Percentiles rank a stretch among this genome's conserved stretches.
Evolutionary conservation across 2,797 vertebrate species (phyloP).

Genomic region (Eospalax fontanierii): DNA sequence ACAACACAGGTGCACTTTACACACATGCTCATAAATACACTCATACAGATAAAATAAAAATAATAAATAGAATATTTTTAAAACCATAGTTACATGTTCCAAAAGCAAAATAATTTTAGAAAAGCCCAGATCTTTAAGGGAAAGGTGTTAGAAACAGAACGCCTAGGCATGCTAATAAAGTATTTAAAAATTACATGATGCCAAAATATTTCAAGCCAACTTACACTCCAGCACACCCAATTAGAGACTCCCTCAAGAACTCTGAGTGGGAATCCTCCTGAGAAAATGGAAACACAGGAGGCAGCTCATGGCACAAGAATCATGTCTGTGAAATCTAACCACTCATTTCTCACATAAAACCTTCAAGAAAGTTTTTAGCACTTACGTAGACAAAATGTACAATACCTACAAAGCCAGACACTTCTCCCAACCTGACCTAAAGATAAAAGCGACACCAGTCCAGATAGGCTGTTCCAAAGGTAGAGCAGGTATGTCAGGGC

Average conservation of each 20-base stretch:
- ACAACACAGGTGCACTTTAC: too few species aligned
- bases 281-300: neutral
- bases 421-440: neutral
- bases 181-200: constrained; percentile 14
- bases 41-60: too few species aligned
- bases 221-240: constrained; percentile 22
- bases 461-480: constrained; percentile 38
- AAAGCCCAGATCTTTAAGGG: constrained; percentile 22
- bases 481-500: neutral
- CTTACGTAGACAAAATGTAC: neutral
- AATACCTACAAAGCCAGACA: neutral
- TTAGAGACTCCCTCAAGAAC: constrained; percentile 24
- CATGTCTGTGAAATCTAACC: constrained; percentile 24
- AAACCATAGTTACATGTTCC: constrained; percentile 29
- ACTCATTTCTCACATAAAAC: constrained; percentile 25
- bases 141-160: constrained; percentile 37
- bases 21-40: too few species aligned
- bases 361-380: neutral
- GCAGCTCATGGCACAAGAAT: neutral
- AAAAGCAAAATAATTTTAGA: constrained; percentile 32
- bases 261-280: neutral
- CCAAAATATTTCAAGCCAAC: constrained; percentile 40
- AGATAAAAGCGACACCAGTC: neutral
- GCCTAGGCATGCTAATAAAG: neutral
- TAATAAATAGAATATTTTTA: neutral